Evolutionary conservation across 2,797 vertebrate species (phyloP).

Genomic region (Myiotriccus ornatus): DNA sequence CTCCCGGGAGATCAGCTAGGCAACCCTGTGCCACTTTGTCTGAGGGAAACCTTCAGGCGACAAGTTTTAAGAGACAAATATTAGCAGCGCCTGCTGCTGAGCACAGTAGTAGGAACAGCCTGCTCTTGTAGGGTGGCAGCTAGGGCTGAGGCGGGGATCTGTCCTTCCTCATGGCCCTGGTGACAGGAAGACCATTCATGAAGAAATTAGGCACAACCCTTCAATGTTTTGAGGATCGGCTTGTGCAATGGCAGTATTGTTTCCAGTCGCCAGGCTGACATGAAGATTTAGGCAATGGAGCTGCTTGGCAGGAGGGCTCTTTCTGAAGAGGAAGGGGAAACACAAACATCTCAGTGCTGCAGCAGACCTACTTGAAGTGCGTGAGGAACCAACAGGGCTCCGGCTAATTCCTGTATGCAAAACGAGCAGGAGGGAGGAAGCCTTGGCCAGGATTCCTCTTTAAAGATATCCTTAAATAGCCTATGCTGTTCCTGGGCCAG

Average conservation of each 20-base stretch:
- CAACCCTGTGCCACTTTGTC: rapidly evolving
- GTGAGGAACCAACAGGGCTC: not conserved
- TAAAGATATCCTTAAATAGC: not conserved
- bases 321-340: not conserved
- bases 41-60: not conserved
- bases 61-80: not conserved
- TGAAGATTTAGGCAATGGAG: not conserved
- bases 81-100: not conserved
- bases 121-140: not conserved
- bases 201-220: not conserved
- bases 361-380: not conserved
- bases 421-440: not conserved
- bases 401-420: not conserved
- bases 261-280: not conserved
- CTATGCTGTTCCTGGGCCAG: rapidly evolving
- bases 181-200: slow-evolving; percentile 27
- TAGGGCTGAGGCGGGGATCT: not conserved
- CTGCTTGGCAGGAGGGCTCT: not conserved
- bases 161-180: not conserved
- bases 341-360: not conserved
- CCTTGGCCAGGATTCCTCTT: not conserved
- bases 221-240: not conserved
- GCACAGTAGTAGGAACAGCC: not conserved
- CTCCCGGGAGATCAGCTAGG: rapidly evolving
- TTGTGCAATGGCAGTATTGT: slow-evolving; percentile 51